Evolutionary conservation across 2,113 vertebrate genomes (phyloP).

Genomic region (Chionodraco myersi): DNA sequence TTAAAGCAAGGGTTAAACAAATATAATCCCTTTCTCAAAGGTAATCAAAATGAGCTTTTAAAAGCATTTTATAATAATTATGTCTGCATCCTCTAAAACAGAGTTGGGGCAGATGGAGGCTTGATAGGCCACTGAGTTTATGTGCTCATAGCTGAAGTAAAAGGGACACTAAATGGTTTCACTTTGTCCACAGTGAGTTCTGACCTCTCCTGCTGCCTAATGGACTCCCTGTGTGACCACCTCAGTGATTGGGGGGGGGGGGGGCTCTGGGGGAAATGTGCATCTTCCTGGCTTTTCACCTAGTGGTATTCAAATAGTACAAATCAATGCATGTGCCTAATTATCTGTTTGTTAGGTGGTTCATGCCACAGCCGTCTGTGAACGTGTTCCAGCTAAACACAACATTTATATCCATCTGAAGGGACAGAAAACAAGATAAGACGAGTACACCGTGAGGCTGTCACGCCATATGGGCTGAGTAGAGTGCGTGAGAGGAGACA

Average conservation of each 20-base stretch:
- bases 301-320: slow-evolving; percentile 28
- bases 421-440: slow-evolving; percentile 38
- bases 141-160: neutral
- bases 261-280: slow-evolving; percentile 7
- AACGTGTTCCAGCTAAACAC: slow-evolving; percentile 21
- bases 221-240: slow-evolving; percentile 22
- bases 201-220: slow-evolving; percentile 50
- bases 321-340: slow-evolving; percentile 34
- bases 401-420: slow-evolving; percentile 50
- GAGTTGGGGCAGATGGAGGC: neutral
- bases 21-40: slow-evolving; percentile 48
- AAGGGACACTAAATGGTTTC: slow-evolving; percentile 52
- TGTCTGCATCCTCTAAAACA: neutral
- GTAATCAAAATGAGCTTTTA: slow-evolving; percentile 63
- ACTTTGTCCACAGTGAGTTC: slow-evolving; percentile 26
- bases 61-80: slow-evolving; percentile 36
- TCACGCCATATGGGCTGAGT: slow-evolving; percentile 35
- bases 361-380: slow-evolving; percentile 16
- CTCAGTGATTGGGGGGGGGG: neutral
- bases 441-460: slow-evolving; percentile 7
- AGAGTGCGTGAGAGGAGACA: neutral
- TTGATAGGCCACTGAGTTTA: slow-evolving; percentile 1
- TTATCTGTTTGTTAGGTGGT: neutral
- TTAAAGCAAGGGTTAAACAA: slow-evolving; percentile 50
- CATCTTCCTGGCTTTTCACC: slow-evolving; percentile 10